Conservation (phyloP, 1,140 invertebrate species). For the Liolophura sinensis region DNA sequence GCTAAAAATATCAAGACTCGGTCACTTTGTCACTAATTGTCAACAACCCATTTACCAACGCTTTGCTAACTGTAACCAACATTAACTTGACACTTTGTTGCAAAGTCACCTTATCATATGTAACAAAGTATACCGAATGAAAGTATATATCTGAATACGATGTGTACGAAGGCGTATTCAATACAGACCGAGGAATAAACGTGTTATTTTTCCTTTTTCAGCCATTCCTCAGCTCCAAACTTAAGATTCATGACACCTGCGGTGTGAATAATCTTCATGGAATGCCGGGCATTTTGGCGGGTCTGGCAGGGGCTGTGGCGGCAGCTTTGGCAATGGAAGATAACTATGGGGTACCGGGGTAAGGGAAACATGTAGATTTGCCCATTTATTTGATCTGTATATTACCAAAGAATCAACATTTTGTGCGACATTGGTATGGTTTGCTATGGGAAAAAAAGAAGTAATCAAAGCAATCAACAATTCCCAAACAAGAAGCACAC, state of each 20-base stretch:
- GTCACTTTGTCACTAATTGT: too few relatives aligned
- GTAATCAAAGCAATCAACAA: neutral
- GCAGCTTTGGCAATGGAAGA: slow-evolving; percentile 71
- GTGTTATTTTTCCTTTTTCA: slow-evolving; percentile 49
- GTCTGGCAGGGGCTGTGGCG: slow-evolving; percentile 75
- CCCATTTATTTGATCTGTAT: neutral
- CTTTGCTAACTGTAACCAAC: too few relatives aligned
- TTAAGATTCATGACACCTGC: slow-evolving; percentile 87
- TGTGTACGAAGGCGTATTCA: neutral
- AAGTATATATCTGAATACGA: neutral
- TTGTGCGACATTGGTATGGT: neutral
- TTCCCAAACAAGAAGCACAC: neutral
- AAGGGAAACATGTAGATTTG: slow-evolving; percentile 8
- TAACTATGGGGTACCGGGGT: slow-evolving; percentile 58
- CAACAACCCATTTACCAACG: too few relatives aligned
- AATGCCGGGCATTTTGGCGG: slow-evolving; percentile 88
- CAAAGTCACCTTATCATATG: too few relatives aligned
- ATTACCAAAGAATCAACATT: neutral
- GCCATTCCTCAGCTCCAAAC: slow-evolving; percentile 71
- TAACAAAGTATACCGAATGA: too few relatives aligned
- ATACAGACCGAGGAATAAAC: neutral
- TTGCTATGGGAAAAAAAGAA: slow-evolving; percentile 3
- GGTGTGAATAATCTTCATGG: slow-evolving; percentile 96
- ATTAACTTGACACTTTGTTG: too few relatives aligned
- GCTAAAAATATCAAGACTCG: too few relatives aligned